These are phyloP conservation scores for Macrochelys suwanniensis DNA, from an alignment of 2,797 vertebrate genomes.

Conservation along the genomic window DNA sequence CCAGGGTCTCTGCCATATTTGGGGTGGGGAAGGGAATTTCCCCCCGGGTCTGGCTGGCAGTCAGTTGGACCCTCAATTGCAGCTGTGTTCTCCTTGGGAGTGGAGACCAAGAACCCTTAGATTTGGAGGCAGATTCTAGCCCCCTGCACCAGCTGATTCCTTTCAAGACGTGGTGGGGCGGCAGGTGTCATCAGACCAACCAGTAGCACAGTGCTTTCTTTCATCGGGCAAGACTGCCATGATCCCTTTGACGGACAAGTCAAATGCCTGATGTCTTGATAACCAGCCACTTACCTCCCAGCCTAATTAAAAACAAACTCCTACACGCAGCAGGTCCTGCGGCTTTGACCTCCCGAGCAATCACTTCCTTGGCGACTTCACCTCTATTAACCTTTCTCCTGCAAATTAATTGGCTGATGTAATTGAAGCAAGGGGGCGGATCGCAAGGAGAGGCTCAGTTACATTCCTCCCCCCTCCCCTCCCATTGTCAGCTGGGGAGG, in stretches of 20 bases:
- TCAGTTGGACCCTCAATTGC: not conserved
- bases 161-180: not conserved
- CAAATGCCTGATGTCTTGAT: not conserved
- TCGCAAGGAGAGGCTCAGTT: not conserved
- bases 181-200: not conserved
- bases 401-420: not conserved
- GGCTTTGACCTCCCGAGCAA: not conserved
- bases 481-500: not conserved
- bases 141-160: not conserved
- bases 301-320: not conserved
- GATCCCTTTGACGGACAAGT: not conserved
- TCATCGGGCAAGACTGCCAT: not conserved
- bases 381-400: not conserved
- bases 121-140: not conserved
- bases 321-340: not conserved
- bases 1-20: not conserved
- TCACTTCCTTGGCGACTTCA: not conserved
- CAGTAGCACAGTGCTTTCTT: not conserved
- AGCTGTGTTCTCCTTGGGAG: not conserved
- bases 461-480: not conserved
- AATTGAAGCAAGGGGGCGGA: not conserved
- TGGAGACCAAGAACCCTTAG: not conserved
- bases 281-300: not conserved
- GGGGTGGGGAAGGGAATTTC: too few relatives aligned
- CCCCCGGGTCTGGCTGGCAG: too few relatives aligned